phyloP scores from a whole-genome alignment of 2,888 invertebrate genomes.

The Erebia palarica region DNA sequence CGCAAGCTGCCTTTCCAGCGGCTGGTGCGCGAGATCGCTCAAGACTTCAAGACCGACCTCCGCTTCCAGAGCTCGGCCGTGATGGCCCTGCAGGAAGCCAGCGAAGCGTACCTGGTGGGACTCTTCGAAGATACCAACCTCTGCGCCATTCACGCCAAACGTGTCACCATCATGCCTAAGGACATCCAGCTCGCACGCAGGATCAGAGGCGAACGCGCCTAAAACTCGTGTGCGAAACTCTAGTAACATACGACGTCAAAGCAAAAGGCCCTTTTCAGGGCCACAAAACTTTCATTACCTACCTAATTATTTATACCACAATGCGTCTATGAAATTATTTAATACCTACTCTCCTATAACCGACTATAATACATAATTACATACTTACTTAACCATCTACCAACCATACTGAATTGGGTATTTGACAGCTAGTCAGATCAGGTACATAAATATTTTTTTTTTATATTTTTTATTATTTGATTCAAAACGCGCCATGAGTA shows the following conservation, averaged over 20 bases:
- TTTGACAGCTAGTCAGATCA: no score
- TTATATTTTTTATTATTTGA: no score
- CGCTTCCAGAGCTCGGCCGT: conserved; percentile 75
- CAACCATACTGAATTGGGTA: no score
- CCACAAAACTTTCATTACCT: conserved; percentile 6
- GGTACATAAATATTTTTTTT: no score
- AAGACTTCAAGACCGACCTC: conserved; percentile 90
- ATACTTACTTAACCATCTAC: no score
- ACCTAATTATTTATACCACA: neutral
- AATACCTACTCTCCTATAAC: no score
- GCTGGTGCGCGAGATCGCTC: conserved; percentile 86
- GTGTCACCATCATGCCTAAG: conserved; percentile 66
- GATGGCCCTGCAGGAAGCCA: conserved; percentile 83
- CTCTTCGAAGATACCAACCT: conserved; percentile 81
- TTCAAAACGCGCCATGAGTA: no score
- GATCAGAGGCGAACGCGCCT: conserved; percentile 20
- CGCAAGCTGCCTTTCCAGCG: conserved; percentile 88
- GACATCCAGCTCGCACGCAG: conserved; percentile 16
- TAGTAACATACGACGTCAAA: neutral
- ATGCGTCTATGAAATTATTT: neutral
- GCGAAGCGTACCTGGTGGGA: conserved; percentile 92
- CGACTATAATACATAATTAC: no score
- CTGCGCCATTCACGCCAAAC: conserved; percentile 88
- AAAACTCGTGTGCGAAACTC: neutral
- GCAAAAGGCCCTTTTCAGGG: conserved; percentile 16